Evolutionary conservation across 2,888 invertebrate genomes (phyloP).

Genomic region (Diplazon laetatorius): DNA sequence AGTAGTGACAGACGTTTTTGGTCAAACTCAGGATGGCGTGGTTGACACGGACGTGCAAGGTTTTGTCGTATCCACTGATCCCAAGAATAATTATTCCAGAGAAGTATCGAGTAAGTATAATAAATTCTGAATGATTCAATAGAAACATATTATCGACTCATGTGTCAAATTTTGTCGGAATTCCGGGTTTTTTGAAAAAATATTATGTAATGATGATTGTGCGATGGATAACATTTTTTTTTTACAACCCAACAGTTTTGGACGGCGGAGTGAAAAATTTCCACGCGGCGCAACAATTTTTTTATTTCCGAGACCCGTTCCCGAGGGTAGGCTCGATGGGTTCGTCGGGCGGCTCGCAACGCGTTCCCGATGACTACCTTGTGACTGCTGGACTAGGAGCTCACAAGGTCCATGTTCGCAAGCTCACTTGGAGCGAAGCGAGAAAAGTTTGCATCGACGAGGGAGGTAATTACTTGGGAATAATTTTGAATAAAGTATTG

Average conservation of each 20-base stretch:
- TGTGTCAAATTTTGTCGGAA: too few species aligned
- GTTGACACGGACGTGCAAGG: too few species aligned
- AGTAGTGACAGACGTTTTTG: background rate
- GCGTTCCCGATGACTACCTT: slow-evolving; percentile 15
- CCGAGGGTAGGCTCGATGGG: too few species aligned
- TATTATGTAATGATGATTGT: background rate
- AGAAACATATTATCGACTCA: too few species aligned
- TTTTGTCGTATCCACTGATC: background rate
- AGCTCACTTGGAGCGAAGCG: slow-evolving; percentile 60
- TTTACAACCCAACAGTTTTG: background rate
- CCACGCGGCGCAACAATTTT: slow-evolving; percentile 36
- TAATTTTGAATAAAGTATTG: too few species aligned
- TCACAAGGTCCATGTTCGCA: slow-evolving; percentile 58
- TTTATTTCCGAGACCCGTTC: slow-evolving; percentile 20
- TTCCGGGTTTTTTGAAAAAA: too few species aligned
- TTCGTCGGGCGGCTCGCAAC: too few species aligned
- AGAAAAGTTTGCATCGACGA: slow-evolving; percentile 59
- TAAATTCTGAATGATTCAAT: background rate
- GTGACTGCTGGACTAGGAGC: slow-evolving; percentile 47
- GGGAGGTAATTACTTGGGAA: slow-evolving; percentile 59
- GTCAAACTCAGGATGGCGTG: background rate
- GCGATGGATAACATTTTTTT: background rate
- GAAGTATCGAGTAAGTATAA: background rate
- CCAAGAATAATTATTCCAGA: background rate
- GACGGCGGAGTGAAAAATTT: slow-evolving; percentile 5